Evolutionary conservation across 2,888 invertebrate species (phyloP), one percentile per base, ranked within the genome.

Genomic region (Ochropleura leucogaster): DNA sequence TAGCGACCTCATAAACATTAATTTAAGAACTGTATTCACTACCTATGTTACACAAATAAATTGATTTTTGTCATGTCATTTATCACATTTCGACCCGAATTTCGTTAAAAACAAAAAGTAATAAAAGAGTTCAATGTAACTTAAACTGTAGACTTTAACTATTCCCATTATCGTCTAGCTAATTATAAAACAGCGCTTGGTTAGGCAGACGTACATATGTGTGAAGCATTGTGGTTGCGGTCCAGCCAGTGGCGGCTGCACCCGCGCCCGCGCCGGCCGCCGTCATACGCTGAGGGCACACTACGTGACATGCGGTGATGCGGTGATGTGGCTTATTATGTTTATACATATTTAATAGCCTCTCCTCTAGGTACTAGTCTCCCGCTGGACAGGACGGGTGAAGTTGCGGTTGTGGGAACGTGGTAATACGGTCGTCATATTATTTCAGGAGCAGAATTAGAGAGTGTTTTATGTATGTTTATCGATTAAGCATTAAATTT

Each of bases 201-300:
- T 59, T 47, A 62, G 71, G 72, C 70, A 72, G 85, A 77, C 78
- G 70, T 86, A 83, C 78, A 75, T 82, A 72, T 86, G 85, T 86
- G 79, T 86, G 87, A 87, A 83, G 80, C 67, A 60, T 72, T 87
- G 87, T 55, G 88, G 88, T 87, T 84, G 79, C 79, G 87, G 80
- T 74, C 60, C 49, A 72, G 66, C 76, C 84, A 76, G 74, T 68
- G 71, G 72, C 53, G 62, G 74, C 66, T 60, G 47, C 9, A 71
- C 55, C 44, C 72, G 68, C 72, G 69, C 75, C 44, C 59, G 64
- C 72, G 68, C 62, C 63, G 44, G 46, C 53, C 73, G 53, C 64
- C 77, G 66, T 59, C 60, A 63, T 59, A 44, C 59, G 67, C 72
- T 60, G 71, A 49, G 55, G 20, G 44, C 71, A 69, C 30, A 85